Evolutionary conservation across 1,140 invertebrate genomes (phyloP).

Genomic region (Phthorimaea operculella): DNA sequence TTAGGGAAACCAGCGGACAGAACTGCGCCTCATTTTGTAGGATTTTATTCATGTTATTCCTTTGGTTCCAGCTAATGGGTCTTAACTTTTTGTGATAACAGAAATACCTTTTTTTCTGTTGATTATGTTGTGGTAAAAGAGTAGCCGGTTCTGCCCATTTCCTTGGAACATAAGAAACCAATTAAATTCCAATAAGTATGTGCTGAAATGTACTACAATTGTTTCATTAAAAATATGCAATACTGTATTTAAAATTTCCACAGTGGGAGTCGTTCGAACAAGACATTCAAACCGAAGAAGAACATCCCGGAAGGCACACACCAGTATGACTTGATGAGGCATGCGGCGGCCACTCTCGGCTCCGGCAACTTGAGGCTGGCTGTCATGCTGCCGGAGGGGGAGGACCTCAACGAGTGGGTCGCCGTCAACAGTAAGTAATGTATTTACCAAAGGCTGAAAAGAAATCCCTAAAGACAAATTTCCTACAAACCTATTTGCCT

Average conservation of each 20-base stretch:
- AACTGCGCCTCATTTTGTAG: too few species aligned
- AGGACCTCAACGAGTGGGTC: conserved; percentile 99
- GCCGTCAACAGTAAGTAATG: conserved; percentile 94
- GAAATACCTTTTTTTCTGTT: neutral
- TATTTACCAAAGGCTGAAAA: too few species aligned
- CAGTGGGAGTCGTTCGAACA: conserved; percentile 89
- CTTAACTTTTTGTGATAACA: neutral
- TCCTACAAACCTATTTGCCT: too few species aligned
- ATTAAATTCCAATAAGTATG: neutral
- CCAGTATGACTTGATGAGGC: conserved; percentile 99
- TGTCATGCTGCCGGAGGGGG: conserved; percentile 97
- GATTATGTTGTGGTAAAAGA: neutral
- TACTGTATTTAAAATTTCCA: too few species aligned
- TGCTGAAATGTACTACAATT: too few species aligned
- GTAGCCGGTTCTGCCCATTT: neutral
- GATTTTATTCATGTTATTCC: too few species aligned
- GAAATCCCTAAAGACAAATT: too few species aligned
- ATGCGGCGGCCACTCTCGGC: conserved; percentile 97
- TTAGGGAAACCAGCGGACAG: too few species aligned
- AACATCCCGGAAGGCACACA: conserved; percentile 99
- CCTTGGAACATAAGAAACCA: neutral
- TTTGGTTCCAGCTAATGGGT: neutral
- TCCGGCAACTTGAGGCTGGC: conserved; percentile 96
- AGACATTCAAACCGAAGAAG: conserved; percentile 99
- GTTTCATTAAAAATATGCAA: too few species aligned